phyloP scores from a whole-genome alignment of 2,888 invertebrate genomes.

The Bellardia bayeri region DNA sequence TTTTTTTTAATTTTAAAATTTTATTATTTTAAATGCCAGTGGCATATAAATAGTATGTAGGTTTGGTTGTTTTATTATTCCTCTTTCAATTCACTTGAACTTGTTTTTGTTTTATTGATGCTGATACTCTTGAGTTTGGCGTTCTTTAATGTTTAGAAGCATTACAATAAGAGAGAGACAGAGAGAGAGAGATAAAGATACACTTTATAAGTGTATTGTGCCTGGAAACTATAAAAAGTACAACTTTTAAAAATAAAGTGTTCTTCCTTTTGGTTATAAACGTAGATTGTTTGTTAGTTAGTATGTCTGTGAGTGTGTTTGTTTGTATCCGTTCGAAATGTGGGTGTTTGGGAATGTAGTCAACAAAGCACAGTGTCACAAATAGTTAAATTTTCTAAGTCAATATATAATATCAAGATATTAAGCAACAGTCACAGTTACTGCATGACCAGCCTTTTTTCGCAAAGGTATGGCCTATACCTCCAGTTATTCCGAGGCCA shows the following conservation, averaged over 20 bases:
- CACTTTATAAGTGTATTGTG: conserved; percentile 43
- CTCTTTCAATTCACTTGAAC: conserved; percentile 20
- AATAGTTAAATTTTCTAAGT: too few species aligned
- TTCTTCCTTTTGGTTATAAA: conserved; percentile 31
- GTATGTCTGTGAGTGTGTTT: background rate
- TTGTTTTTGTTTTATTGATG: conserved; percentile 37
- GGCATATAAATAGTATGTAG: conserved; percentile 19
- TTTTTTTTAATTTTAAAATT: background rate
- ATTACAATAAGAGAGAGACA: background rate
- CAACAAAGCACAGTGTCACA: conserved; percentile 13
- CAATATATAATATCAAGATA: too few species aligned
- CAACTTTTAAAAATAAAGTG: conserved; percentile 34
- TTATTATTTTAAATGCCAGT: conserved; percentile 54
- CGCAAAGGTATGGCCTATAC: too few species aligned
- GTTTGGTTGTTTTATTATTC: background rate
- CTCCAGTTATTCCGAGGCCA: too few species aligned
- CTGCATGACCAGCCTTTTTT: too few species aligned
- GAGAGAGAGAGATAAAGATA: background rate
- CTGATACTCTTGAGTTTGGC: conserved; percentile 17
- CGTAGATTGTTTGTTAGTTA: background rate
- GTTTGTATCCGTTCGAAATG: background rate
- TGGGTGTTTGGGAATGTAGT: background rate
- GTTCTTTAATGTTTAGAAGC: conserved; percentile 17
- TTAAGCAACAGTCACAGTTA: too few species aligned
- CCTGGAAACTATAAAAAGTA: conserved; percentile 39